Percentiles rank a stretch among this genome's conserved stretches.
Conservation (phyloP, 2,797 vertebrate species). For the Squalus acanthias region DNA sequence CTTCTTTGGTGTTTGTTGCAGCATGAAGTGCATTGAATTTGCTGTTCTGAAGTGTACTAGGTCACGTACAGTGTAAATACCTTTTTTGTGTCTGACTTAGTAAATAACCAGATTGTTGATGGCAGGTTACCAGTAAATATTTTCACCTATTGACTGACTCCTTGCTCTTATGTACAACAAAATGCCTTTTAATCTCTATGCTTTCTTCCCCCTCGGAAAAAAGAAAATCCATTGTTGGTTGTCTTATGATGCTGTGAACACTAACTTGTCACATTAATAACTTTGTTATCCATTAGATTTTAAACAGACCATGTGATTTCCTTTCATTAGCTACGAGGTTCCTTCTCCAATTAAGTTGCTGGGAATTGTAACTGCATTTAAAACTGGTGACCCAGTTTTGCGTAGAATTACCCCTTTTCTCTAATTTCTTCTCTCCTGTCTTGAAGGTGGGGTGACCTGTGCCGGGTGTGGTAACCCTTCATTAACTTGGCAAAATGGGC, state of each 20-base stretch:
- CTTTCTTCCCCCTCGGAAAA: neutral
- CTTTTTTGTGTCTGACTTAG: conserved; percentile 33
- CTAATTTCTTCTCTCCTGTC: neutral
- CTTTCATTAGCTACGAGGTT: neutral
- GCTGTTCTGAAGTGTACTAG: conserved; percentile 18
- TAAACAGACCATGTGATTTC: neutral
- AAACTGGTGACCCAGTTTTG: neutral
- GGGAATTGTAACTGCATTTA: neutral
- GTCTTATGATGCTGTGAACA: neutral
- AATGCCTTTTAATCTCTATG: neutral
- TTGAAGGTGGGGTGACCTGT: neutral
- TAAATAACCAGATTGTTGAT: conserved; percentile 23
- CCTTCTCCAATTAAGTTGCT: neutral
- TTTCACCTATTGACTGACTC: neutral
- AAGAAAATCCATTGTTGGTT: conserved; percentile 4
- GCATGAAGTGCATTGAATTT: conserved; percentile 36
- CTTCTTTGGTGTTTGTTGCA: conserved; percentile 36
- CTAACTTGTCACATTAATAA: neutral
- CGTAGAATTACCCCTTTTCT: neutral
- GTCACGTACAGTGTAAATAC: conserved; percentile 37
- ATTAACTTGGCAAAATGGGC: neutral
- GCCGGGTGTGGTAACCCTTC: neutral
- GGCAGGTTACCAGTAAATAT: conserved; percentile 26
- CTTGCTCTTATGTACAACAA: neutral
- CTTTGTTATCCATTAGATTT: neutral